These are phyloP conservation scores for Seira ritae DNA, from an alignment of 2,888 invertebrate species.

Conservation along the genomic window DNA sequence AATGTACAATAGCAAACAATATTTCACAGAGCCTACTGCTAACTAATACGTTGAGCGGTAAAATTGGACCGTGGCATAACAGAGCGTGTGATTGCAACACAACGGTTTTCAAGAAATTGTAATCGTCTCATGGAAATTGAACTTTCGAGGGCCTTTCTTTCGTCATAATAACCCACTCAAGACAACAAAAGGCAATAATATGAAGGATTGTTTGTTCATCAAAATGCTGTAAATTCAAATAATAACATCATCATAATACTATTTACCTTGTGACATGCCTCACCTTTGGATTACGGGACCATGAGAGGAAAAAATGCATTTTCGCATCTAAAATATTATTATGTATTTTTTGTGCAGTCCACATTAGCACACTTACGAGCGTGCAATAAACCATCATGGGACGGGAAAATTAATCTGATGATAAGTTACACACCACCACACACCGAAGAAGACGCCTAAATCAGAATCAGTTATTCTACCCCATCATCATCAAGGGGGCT, in stretches of 20 bases:
- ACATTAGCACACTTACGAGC: slow-evolving; percentile 13
- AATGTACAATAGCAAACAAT: too few species aligned
- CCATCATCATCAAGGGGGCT: slow-evolving; percentile 17
- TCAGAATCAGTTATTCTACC: slow-evolving; percentile 46
- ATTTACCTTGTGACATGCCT: slow-evolving; percentile 57
- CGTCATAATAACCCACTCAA: too few species aligned
- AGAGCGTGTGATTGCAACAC: too few species aligned
- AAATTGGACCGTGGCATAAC: too few species aligned
- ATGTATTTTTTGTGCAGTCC: not conserved
- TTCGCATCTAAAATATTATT: slow-evolving; percentile 21
- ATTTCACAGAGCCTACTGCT: too few species aligned
- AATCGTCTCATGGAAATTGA: too few species aligned
- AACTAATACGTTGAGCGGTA: too few species aligned
- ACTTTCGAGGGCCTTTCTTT: too few species aligned
- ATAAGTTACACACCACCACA: slow-evolving; percentile 37
- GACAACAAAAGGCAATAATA: too few species aligned
- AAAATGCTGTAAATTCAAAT: slow-evolving; percentile 19
- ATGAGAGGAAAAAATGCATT: slow-evolving; percentile 31
- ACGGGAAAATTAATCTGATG: slow-evolving; percentile 34
- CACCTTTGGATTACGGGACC: slow-evolving; percentile 56
- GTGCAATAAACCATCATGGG: slow-evolving; percentile 34
- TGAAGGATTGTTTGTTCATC: slow-evolving; percentile 21
- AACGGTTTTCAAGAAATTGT: too few species aligned
- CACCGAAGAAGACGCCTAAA: slow-evolving; percentile 4
- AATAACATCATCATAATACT: slow-evolving; percentile 43